Evolutionary conservation across 2,888 invertebrate species (phyloP), one percentile per base, ranked within the genome.

Genomic region (Andrena fulva): DNA sequence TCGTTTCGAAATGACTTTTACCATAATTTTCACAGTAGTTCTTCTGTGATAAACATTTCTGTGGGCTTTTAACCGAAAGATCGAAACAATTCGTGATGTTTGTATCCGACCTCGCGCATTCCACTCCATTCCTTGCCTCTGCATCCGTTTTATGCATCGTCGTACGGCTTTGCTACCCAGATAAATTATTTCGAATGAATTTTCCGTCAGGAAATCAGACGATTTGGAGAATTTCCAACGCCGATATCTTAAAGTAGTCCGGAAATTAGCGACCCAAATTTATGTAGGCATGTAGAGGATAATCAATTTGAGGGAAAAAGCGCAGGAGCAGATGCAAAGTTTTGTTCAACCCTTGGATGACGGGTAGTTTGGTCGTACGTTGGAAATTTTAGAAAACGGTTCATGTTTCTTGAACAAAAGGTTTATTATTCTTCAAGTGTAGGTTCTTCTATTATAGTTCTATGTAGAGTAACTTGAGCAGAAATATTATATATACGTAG

Each of bases 111-210:
- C 29, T 35, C 52, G 31, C 56, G 35, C 74, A 59, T 64, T 69
- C 42, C 59, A 29, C 35, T 50, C 42, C 16, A 42, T 7, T 66
- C 56, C 29, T 20, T 12, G 35, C 64, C 52, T 42, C n/a, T 8
- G 35, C 63, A 20, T 33, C 54, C 63, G 48, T 42, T 70, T 75
- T 74, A 71, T 73, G 73, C 73, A 87, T 87, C 80, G 72, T 66
- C 27, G 62, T 64, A 60, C 64, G 54, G 71, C 71, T 77, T 73
- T 70, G 64, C 82, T 80, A 87, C 83, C 69, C 81, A 83, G 85
- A 89, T 89, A 89, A 89, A 89, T 89, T 89, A 86, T 77, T 80
- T 81, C 78, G 78, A 85, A 89, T 88, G 88, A 85, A 87, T 89
- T 89, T 85, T 82, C 77, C 73, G 76, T 63, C 62, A 79, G 78